phyloP scores from a whole-genome alignment of 1,140 invertebrate species.

The Drosophila ananassae region DNA sequence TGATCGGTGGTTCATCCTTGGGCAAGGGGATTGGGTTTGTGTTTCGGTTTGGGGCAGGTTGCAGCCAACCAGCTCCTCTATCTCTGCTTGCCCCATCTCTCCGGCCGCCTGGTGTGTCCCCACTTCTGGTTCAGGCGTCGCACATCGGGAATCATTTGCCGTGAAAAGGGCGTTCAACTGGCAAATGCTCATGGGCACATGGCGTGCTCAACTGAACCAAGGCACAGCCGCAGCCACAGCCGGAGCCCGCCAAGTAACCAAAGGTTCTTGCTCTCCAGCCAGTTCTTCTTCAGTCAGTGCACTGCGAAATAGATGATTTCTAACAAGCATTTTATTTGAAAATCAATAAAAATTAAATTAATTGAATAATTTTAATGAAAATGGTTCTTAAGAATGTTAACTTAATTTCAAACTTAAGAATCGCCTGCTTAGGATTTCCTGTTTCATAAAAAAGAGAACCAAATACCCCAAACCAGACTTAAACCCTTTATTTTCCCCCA shows the following conservation, averaged over 20 bases:
- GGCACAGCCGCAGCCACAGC: no score
- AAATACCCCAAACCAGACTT: background rate
- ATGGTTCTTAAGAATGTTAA: no score
- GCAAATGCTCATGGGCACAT: constrained; percentile 78
- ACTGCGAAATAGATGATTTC: constrained; percentile 22
- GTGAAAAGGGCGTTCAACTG: constrained; percentile 84
- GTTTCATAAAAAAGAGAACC: background rate
- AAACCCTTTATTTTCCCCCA: background rate
- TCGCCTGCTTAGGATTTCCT: no score
- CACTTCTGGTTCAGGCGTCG: constrained; percentile 42
- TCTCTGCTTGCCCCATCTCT: constrained; percentile 8
- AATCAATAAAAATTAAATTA: background rate
- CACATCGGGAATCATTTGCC: constrained; percentile 79
- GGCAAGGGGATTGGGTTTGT: constrained; percentile 27
- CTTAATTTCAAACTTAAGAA: no score
- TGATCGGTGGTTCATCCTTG: constrained; percentile 43
- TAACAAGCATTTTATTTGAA: background rate
- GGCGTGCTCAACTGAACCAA: constrained; percentile 59
- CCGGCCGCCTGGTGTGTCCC: constrained; percentile 5
- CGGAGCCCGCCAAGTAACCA: constrained; percentile 11
- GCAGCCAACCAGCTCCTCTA: constrained; percentile 32
- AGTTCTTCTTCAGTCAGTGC: constrained; percentile 60
- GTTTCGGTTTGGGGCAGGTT: constrained; percentile 53
- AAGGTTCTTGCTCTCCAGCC: constrained; percentile 76
- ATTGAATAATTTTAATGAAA: no score